phyloP scores from a whole-genome alignment of 1,140 invertebrate genomes.

The Asbolus verrucosus region DNA sequence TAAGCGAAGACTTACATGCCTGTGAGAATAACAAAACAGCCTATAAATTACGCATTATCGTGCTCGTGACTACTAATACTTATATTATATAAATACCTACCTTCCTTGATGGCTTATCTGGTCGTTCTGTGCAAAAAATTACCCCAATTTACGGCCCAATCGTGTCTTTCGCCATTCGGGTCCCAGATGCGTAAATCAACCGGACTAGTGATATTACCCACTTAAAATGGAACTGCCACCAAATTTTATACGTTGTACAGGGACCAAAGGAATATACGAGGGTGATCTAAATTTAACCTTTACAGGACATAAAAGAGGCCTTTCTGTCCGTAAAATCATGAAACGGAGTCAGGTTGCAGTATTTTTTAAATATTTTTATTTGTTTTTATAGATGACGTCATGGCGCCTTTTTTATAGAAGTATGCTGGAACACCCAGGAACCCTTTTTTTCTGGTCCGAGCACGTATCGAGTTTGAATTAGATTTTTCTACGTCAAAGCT shows the following conservation, averaged over 20 bases:
- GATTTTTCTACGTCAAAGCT: not conserved
- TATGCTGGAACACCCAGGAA: too few relatives aligned
- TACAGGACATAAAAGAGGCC: too few relatives aligned
- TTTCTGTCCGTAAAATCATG: too few relatives aligned
- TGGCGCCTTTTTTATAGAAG: too few relatives aligned
- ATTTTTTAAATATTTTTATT: too few relatives aligned
- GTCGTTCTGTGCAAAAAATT: conserved; percentile 10
- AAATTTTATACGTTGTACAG: not conserved
- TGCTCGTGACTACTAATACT: conserved; percentile 47
- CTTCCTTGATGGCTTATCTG: conserved; percentile 33
- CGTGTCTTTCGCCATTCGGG: not conserved
- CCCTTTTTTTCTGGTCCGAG: too few relatives aligned
- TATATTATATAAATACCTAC: conserved; percentile 39
- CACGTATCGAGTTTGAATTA: conserved; percentile 7
- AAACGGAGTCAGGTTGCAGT: too few relatives aligned
- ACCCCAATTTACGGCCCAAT: conserved; percentile 3
- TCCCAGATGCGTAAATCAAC: conserved; percentile 3
- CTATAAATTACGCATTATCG: conserved; percentile 57
- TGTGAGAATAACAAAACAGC: conserved; percentile 55
- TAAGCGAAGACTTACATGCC: conserved; percentile 51
- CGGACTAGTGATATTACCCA: not conserved
- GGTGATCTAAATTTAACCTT: too few relatives aligned
- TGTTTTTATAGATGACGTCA: too few relatives aligned
- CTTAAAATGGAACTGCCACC: too few relatives aligned
- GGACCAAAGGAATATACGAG: not conserved